Base-by-base conservation (phyloP, 2,888 invertebrate species). In the Lasioglossum oenotherae region DNA sequence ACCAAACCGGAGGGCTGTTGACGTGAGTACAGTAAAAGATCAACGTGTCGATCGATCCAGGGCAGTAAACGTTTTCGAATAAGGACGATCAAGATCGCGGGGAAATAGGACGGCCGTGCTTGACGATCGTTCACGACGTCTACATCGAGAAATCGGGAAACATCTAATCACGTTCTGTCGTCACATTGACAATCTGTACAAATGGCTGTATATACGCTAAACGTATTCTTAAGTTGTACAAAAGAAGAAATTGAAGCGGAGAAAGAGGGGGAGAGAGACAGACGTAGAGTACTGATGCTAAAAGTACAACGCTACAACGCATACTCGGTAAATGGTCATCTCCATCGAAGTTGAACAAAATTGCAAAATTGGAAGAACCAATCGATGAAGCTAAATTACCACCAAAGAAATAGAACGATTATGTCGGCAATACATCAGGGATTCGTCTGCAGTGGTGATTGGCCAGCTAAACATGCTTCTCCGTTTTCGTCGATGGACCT, bases 221-320 rank as follows among this genome's bases (percentile, higher is more conserved):
- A 78, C 84, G 80, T 67, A 85, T 74, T 74, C 1, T 31, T 69
- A 71, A 41, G 35, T 16, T 80, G 71, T 85, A 83, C 72, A 75
- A 77, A 83, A 44, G 53, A 57, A 14, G 72, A 35, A 5, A 27
- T 35, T 53, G 60, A 41, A 75, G 27, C 80, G 81, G 85, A 88
- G 85, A 89, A 38, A 60, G 64, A 27, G 49, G 46, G 72, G 74
- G 60, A 49, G 80, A 57, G 84, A 83, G 86, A 87, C 84, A 88
- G 85, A 91, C 71, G 86, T 88, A 89, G 92, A 92, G 92, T 92
- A 90, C 92, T 90, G 92, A 92, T 92, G 87, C 87, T 85, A 87
- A 92, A 88, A 92, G 92, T 92, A 92, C 92, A 92, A 92, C 31
- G 82, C 78, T 84, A 82, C 86, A 80, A 60, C 44, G 46, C n/a